These are phyloP conservation scores for Porites evermanni DNA, from an alignment of 92 coral and sea anemone species.

Conservation along the genomic window DNA sequence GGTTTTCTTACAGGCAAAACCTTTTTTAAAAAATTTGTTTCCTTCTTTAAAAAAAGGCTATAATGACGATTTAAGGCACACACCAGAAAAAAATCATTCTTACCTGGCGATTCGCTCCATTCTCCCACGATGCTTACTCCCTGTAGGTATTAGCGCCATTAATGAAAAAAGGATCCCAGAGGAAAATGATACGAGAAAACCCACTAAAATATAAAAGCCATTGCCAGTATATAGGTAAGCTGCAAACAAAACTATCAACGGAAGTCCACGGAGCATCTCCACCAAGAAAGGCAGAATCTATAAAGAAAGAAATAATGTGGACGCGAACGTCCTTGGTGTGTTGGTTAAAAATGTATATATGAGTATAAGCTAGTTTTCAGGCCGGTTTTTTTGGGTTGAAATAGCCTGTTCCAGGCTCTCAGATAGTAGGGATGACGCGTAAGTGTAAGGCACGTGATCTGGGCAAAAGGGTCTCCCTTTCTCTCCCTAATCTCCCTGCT, in stretches of 20 bases:
- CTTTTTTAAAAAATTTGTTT: too few species aligned
- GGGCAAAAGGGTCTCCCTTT: too few species aligned
- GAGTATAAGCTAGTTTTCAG: background rate
- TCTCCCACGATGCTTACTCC: slow-evolving; percentile 47
- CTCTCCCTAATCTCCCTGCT: too few species aligned
- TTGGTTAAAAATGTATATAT: background rate
- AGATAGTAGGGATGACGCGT: too few species aligned
- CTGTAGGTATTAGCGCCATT: slow-evolving; percentile 69
- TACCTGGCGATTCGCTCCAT: slow-evolving; percentile 71
- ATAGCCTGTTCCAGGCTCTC: too few species aligned
- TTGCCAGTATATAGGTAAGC: slow-evolving; percentile 17
- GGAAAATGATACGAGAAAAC: background rate
- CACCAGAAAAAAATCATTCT: background rate
- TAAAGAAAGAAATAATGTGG: background rate
- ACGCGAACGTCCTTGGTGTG: too few species aligned
- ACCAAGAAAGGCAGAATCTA: slow-evolving; percentile 36
- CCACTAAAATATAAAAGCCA: slow-evolving; percentile 3
- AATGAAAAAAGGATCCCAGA: slow-evolving; percentile 5
- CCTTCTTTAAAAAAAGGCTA: too few species aligned
- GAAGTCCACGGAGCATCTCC: slow-evolving; percentile 16
- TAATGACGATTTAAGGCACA: too few species aligned
- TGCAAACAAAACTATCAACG: slow-evolving; percentile 21
- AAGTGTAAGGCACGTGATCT: too few species aligned
- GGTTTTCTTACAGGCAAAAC: too few species aligned
- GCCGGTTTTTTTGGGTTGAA: too few species aligned